Base-by-base conservation (phyloP, 2,113 vertebrate species). In the Holacanthus passer region DNA sequence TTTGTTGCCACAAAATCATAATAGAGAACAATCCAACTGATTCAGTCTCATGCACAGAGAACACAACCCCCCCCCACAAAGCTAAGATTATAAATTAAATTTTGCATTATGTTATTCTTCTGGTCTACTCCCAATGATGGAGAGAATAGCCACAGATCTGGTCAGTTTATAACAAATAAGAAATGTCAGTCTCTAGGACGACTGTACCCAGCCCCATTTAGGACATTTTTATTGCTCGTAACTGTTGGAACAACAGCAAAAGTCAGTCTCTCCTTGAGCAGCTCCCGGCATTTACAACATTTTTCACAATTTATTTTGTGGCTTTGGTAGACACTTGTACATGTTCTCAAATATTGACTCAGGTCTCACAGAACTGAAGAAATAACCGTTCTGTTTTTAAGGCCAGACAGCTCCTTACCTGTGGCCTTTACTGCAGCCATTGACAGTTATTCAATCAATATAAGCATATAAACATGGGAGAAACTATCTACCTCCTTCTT, bases 271-370 rank as follows among this genome's bases (percentile, higher is more conserved):
- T 56, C 29, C 17, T 62, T 78, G 27, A 52, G 41, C 35, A 48
- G 53, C 77, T 62, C 7, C 31, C 55, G 73, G 43, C 43, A 48
- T 69, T 73, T 20, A 32, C 43, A 19, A 60, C 22, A 41, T 73
- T 37, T 77, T 10, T 45, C 43, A 45, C 43, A 5, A 37, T 69
- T 50, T 69, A 78, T 52, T 53, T 31, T 43, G 24, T 35, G 41
- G 52, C 69, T 69, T 73, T 60, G 27, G 24, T 47, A 35, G 32
- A 55, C 39, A 76, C 29, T 69, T 68, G 9, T 52, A 63, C 12
- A 52, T 66, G n/a, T 72, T 76, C 24, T 52, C 50, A 82, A 72
- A 88, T 81, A 71, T 84, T 77, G 81, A 89, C 52, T 83, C 31
- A 48, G 48, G 53, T 50, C 73, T 63, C 19, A 22, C 16, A 62